Base-by-base conservation (phyloP, 2,888 invertebrate genomes). In the Blera fallax region DNA sequence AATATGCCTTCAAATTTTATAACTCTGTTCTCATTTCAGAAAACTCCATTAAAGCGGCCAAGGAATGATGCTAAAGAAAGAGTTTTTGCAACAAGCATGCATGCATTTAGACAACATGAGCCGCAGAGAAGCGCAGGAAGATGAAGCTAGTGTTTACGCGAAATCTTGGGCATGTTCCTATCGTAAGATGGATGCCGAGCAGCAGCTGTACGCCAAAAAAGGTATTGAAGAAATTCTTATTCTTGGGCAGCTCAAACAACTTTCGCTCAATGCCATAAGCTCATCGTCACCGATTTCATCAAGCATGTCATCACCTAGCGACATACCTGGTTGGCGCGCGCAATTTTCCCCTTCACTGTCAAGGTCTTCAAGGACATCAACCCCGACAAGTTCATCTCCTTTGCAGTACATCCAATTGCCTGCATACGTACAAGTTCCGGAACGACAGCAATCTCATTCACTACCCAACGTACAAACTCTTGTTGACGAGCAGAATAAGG, bases 1-100 rank as follows among this genome's bases (percentile, higher is more conserved):
- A n/a, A 40, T 40, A 40, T 40, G n/a, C 21, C 60, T 60, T 58
- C 58, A 58, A 58, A 21, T 37, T 18, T 58, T 58, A 58, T 58
- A 43, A 24, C 18, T 64, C 29, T 64, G 45, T 29, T 45, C 37
- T 58, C 11, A 37, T 37, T 58, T 37, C 16, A 58, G 37, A 37
- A 21, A 58, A 54, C 29, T 29, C 58, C 37, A 21, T 37, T 11
- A 58, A 58, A 58, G 34, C 37, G 40, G 16, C 3, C 11, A 27
- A 45, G 32, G 32, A 45, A 64, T 14, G 16, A 40, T 45, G n/a
- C 24, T 0, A n/a, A 62, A 43, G 62, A 21, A 45, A 5, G 43
- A 60, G 60, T 62, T 62, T 24, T n/a, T 62, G 24, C 24, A 24
- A 43, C 18, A 62, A 43, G 62, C 62, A 5, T 64, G 21, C 32